Base-by-base conservation (phyloP, 2,113 vertebrate genomes). In the Notiomystis cincta region DNA sequence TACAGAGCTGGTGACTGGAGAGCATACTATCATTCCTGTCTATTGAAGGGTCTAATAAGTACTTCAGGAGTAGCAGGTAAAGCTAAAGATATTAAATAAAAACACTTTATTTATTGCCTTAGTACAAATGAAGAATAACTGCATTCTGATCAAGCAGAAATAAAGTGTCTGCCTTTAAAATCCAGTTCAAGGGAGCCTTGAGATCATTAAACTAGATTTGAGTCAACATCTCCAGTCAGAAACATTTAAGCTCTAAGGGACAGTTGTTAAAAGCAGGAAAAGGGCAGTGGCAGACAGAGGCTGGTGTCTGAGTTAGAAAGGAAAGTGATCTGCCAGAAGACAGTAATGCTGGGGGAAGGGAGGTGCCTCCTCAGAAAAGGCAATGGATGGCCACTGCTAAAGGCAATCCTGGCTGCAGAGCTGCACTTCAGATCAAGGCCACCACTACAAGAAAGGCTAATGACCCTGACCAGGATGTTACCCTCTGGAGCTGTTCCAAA, bases 141-240 rank as follows among this genome's bases (percentile, higher is more conserved):
- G 27, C 50, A 50, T 85, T 94, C 48, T 75, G 35, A 72, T 40
- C 37, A 45, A 91, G 81, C 35, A 81, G 73, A 84, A 95, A 80
- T 93, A 82, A 91, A 87, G 70, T 64, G n/a, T 87, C 21, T 89
- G 47, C 61, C 61, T 62, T 89, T 61, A 72, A 93, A 94, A 85
- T 76, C n/a, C 3, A 2, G 73, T 85, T 72, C 48, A 79, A 82
- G 70, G 42, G 40, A 80, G 40, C 31, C 37, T 37, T 72, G 79
- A 91, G 38, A 67, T 85, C 66, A 50, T 93, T 90, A 82, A 85
- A 61, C 17, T 72, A 90, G 61, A 82, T 88, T 85, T 77, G 77
- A 85, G 40, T 85, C 56, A 93, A 60, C 48, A 15, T 85, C n/a
- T 60, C n/a, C 82, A 79, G 82, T 90, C 82, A 2, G 57, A 57